A percentile compares a stretch with the other conserved stretches of the same genome.
Evolutionary conservation across 2,888 invertebrate genomes (phyloP).

Genomic region (Ophion costatus): DNA sequence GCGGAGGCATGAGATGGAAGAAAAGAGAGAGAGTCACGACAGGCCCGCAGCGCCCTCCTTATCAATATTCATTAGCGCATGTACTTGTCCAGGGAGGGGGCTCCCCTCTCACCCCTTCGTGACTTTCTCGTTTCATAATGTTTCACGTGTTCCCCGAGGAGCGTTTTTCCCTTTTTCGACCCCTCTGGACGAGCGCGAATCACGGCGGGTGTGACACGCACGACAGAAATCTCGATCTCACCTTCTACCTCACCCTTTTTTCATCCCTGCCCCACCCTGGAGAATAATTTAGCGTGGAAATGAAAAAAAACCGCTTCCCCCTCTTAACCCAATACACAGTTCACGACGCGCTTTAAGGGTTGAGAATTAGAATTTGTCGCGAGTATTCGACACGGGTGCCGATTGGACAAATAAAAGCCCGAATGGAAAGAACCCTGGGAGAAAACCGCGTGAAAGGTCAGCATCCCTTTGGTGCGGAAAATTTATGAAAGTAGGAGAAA

Average conservation of each 20-base stretch:
- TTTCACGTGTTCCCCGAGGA: conserved; percentile 67
- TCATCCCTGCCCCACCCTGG: background rate
- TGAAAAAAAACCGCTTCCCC: background rate
- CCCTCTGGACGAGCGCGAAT: conserved; percentile 64
- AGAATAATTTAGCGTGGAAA: background rate
- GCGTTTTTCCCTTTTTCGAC: conserved; percentile 57
- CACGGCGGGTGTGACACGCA: conserved; percentile 60
- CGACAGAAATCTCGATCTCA: conserved; percentile 52
- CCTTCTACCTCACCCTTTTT: conserved; percentile 18
- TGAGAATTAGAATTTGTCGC: background rate
- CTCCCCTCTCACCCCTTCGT: conserved; percentile 10
- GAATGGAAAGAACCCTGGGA: background rate
- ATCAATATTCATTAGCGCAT: conserved; percentile 78
- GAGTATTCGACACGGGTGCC: background rate
- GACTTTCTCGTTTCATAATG: conserved; percentile 56
- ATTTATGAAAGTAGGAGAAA: background rate
- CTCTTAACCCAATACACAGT: background rate
- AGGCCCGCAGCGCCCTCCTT: conserved; percentile 63
- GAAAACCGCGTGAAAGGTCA: background rate
- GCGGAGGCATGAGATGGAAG: conserved; percentile 65
- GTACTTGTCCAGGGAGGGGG: conserved; percentile 3
- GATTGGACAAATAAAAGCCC: background rate
- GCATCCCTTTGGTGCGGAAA: background rate
- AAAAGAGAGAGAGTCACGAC: conserved; percentile 67
- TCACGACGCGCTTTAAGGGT: background rate